Conservation (phyloP, 2,797 vertebrate genomes). For the Glyptemys insculpta region DNA sequence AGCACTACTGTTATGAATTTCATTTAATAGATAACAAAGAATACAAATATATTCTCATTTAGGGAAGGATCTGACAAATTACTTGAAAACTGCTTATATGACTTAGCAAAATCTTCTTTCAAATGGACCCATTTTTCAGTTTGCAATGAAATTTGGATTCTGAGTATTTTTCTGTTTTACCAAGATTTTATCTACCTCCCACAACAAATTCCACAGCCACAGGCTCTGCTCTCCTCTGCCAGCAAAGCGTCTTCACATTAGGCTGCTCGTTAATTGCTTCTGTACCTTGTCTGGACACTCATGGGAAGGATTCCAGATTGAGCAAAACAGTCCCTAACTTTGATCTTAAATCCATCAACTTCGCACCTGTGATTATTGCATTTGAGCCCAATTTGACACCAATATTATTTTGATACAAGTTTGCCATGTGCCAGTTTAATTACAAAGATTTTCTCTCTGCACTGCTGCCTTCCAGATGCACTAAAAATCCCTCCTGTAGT, state of each 20-base stretch:
- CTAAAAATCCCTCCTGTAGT: constrained; percentile 37
- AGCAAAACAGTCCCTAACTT: constrained; percentile 34
- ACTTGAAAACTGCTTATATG: not conserved
- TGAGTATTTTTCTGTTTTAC: not conserved
- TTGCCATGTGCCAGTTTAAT: constrained; percentile 52
- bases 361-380: constrained; percentile 45
- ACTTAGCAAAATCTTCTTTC: not conserved
- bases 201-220: not conserved
- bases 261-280: constrained; percentile 39
- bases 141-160: not conserved
- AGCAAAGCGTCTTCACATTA: not conserved
- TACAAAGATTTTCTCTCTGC: constrained; percentile 14
- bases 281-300: not conserved
- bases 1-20: not conserved
- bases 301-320: constrained; percentile 31
- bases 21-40: constrained; percentile 39
- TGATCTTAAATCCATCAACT: constrained; percentile 41
- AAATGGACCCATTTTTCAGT: not conserved
- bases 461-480: constrained; percentile 57
- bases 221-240: not conserved
- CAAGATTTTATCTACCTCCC: not conserved
- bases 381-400: constrained; percentile 34
- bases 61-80: not conserved
- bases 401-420: constrained; percentile 47
- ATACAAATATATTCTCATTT: constrained; percentile 36